Conservation (phyloP, 2,888 invertebrate species). For the Sclerodermus sp. region DNA sequence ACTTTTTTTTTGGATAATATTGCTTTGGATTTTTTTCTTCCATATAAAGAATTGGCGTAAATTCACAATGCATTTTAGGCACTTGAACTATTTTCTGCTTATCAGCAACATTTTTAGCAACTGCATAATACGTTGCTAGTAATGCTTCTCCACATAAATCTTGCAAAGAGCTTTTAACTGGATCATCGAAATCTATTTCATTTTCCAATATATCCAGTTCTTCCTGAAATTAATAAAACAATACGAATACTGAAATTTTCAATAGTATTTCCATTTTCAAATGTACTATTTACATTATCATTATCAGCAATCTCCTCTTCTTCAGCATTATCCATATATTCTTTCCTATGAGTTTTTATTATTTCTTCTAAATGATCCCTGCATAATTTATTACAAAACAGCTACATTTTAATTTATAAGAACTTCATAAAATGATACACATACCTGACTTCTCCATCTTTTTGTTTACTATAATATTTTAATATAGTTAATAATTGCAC, state of each 20-base stretch:
- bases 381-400: neutral
- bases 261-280: neutral
- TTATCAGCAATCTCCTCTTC: slow-evolving; percentile 41
- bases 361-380: slow-evolving; percentile 45
- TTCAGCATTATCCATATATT: slow-evolving; percentile 31
- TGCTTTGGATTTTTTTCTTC: too few relatives aligned
- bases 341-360: slow-evolving; percentile 37
- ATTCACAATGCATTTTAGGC: neutral
- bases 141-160: slow-evolving; percentile 47
- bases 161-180: slow-evolving; percentile 38
- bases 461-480: slow-evolving; percentile 38
- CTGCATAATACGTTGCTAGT: slow-evolving; percentile 39
- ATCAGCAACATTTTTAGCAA: slow-evolving; percentile 12
- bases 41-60: too few relatives aligned
- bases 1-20: too few relatives aligned
- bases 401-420: slow-evolving; percentile 1
- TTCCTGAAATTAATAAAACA: slow-evolving; percentile 30
- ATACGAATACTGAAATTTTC: neutral
- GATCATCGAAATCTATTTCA: slow-evolving; percentile 49
- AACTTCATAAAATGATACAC: too few relatives aligned
- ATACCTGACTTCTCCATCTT: slow-evolving; percentile 41
- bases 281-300: slow-evolving; percentile 35
- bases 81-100: slow-evolving; percentile 3
- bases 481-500: slow-evolving; percentile 39
- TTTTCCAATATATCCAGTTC: slow-evolving; percentile 46